Evolutionary conservation across 23 tunicate genomes (phyloP).

Genomic region (Aplidium turbinatum): DNA sequence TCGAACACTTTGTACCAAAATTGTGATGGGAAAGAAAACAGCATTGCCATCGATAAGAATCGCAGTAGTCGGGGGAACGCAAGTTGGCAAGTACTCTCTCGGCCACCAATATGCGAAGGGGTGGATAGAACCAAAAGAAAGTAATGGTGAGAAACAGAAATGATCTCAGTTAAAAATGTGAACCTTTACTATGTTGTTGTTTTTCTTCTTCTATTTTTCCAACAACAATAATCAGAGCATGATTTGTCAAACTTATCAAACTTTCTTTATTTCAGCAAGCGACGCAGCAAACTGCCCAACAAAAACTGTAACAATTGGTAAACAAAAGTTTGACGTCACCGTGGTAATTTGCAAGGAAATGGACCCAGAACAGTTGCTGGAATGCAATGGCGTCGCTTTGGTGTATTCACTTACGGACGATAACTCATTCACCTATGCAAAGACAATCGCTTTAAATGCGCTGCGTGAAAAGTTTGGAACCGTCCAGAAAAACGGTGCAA

Average conservation of each 20-base stretch:
- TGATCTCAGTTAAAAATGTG: background rate
- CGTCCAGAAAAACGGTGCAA: too few species aligned
- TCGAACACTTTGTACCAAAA: too few species aligned
- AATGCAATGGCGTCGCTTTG: constrained; percentile 40
- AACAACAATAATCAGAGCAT: too few species aligned
- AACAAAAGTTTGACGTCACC: constrained; percentile 33
- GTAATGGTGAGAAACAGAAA: constrained; percentile 20
- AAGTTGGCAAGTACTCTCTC: constrained; percentile 87
- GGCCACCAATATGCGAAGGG: constrained; percentile 79
- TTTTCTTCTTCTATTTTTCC: background rate
- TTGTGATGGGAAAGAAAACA: constrained; percentile 47
- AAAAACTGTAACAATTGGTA: constrained; percentile 15
- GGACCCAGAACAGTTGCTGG: constrained; percentile 20
- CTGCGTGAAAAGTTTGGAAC: too few species aligned
- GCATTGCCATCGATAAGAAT: constrained; percentile 22
- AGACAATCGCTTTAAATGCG: too few species aligned
- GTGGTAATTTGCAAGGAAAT: constrained; percentile 29
- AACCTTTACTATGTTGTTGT: background rate
- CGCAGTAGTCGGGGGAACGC: constrained; percentile 42
- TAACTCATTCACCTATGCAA: constrained; percentile 29
- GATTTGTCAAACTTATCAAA: background rate
- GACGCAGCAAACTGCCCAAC: constrained; percentile 9
- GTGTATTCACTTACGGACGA: constrained; percentile 52
- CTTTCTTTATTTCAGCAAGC: background rate
- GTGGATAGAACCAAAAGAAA: constrained; percentile 76